Base-by-base conservation (phyloP, 2,113 vertebrate genomes). In the Neogobius melanostomus region DNA sequence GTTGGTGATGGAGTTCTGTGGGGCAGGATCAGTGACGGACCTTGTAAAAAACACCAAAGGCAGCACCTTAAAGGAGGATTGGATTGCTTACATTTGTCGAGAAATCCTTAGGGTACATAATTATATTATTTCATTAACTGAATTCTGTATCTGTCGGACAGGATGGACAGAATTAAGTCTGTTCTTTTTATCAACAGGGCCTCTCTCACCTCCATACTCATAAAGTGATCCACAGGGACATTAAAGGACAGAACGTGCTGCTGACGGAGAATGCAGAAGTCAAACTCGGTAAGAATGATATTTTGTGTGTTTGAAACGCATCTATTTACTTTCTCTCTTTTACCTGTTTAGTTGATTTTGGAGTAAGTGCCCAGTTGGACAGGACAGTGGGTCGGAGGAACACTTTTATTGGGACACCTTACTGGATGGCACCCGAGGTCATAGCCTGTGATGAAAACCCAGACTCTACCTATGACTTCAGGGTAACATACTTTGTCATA, bases 1-100 rank as follows among this genome's bases (percentile, higher is more conserved):
- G 95, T 92, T 97, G 87, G 96, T 97, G 75, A 97, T 97, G 95
- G 95, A 97, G 92, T 97, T 97, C 75, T 97, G 96, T 17, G 96
- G 96, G 0, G 96, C 96, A 0, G 95, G 96, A 6, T 97, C 96
- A 0, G 95, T 97, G 71, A 97, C 96, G 0, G 96, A 97, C 83
- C 87, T 97, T 75, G 96, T 97, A 48, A 97, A 97, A 81, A 96
- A 96, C 88, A 96, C 95, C 0, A 97, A 97, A 72, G 96, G 96
- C 64, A 97, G 95, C 16, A 94, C 95, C 0, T 91, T 97, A 68
- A 97, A 95, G 81, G 96, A 97, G 82, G 95, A 97, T 81, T 96
- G 95, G 83, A 97, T 97, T 0, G 95, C 96, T 50, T 96, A 97
- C 90, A 94, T 97, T 88, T 96, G 95, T 91, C 90, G 96, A 79